Conservation (phyloP, 2,888 invertebrate genomes). For the Eristalis tenax region DNA sequence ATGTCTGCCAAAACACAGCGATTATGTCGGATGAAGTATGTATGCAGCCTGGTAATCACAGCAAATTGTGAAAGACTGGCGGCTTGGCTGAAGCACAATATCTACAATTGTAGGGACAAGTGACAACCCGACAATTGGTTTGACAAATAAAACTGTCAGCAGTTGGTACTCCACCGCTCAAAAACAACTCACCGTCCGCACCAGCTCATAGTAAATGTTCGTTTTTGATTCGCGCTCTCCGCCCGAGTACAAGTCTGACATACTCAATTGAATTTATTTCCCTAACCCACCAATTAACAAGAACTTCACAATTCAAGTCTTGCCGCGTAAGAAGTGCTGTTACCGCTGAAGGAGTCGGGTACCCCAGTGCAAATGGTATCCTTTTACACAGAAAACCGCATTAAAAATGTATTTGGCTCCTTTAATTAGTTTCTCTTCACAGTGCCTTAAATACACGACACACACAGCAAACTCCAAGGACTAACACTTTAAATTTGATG, state of each 20-base stretch:
- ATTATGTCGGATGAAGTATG: no score
- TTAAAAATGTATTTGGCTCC: conserved; percentile 74
- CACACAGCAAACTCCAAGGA: conserved; percentile 63
- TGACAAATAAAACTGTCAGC: no score
- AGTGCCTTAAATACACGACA: conserved; percentile 51
- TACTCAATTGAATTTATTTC: conserved; percentile 51
- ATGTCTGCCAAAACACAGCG: no score
- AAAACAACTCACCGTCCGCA: no score
- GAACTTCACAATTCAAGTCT: not conserved
- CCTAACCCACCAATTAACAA: conserved; percentile 46
- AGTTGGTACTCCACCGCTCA: no score
- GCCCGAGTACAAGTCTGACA: conserved; percentile 10
- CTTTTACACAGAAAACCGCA: conserved; percentile 67
- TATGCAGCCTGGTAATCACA: no score
- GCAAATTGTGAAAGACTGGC: no score
- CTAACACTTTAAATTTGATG: conserved; percentile 68
- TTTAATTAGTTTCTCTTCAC: conserved; percentile 73
- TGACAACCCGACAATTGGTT: no score
- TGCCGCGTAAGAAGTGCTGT: conserved; percentile 19
- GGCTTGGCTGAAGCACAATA: no score
- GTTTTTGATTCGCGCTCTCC: conserved; percentile 1
- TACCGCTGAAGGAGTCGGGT: conserved; percentile 1
- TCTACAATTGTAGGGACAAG: no score
- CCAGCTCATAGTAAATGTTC: no score
- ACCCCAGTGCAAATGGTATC: conserved; percentile 14